phyloP scores from a whole-genome alignment of 2,113 vertebrate species.

The Bettongia penicillata region DNA sequence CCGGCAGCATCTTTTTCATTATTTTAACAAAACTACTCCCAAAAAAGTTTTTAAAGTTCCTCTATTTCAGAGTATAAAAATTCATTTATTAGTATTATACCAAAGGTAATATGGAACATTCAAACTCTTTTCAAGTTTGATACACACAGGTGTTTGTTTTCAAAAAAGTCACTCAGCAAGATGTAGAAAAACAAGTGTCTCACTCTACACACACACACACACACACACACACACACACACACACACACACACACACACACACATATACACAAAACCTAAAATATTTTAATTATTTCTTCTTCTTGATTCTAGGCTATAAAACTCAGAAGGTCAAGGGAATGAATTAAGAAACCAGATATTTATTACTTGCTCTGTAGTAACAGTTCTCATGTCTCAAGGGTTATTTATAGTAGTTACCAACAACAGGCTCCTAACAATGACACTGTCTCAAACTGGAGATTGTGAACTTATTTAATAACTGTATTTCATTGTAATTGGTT shows the following conservation, averaged over 20 bases:
- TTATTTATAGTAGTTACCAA: neutral
- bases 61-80: constrained; percentile 22
- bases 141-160: neutral
- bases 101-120: neutral
- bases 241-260: too few relatives aligned
- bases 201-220: too few relatives aligned
- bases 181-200: neutral
- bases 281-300: neutral
- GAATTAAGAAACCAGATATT: neutral
- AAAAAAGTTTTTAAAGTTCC: neutral
- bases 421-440: neutral
- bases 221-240: too few relatives aligned
- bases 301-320: neutral
- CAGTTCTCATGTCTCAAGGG: neutral
- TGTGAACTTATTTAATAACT: neutral
- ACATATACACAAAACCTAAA: neutral
- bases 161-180: neutral
- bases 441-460: neutral
- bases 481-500: neutral
- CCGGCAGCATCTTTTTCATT: neutral
- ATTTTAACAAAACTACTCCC: constrained; percentile 17
- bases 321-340: neutral
- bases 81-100: neutral
- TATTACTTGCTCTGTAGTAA: neutral
- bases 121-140: neutral